Percentiles rank a stretch among this genome's conserved stretches.
Conservation (phyloP, 2,888 invertebrate species). For the Drosophila conformis region DNA sequence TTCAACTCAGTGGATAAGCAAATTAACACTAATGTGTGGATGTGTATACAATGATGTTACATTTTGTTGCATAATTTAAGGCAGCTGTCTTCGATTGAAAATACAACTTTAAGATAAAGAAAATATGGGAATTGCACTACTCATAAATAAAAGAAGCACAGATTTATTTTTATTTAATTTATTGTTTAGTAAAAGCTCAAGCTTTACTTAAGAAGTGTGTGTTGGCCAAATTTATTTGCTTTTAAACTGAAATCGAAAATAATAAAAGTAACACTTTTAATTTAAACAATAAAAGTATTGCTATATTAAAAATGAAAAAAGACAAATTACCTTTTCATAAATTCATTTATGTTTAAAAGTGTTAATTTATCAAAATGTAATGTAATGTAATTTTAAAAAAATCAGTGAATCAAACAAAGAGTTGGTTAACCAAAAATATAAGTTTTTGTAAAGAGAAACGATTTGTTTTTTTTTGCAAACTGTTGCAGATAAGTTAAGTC, state of each 20-base stretch:
- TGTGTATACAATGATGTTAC: neutral
- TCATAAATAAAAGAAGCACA: neutral
- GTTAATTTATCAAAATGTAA: neutral
- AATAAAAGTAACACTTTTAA: neutral
- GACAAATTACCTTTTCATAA: neutral
- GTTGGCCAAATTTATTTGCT: neutral
- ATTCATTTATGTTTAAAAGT: neutral
- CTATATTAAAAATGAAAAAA: neutral
- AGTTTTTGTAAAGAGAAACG: neutral
- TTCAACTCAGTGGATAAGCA: slow-evolving; percentile 24
- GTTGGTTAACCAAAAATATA: neutral
- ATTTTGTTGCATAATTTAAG: slow-evolving; percentile 2
- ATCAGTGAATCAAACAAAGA: neutral
- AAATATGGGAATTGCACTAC: neutral
- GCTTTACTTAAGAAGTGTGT: neutral
- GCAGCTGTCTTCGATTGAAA: neutral
- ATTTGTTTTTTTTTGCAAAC: neutral
- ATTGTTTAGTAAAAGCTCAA: neutral
- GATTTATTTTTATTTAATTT: neutral
- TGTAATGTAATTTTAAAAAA: no score
- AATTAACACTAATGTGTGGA: slow-evolving; percentile 24
- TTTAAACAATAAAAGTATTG: neutral
- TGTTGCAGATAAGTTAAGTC: neutral
- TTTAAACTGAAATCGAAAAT: neutral
- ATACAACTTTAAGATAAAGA: neutral